Evolutionary conservation across 2,888 invertebrate genomes (phyloP).

Genomic region (Leptinotarsa peninsularis): DNA sequence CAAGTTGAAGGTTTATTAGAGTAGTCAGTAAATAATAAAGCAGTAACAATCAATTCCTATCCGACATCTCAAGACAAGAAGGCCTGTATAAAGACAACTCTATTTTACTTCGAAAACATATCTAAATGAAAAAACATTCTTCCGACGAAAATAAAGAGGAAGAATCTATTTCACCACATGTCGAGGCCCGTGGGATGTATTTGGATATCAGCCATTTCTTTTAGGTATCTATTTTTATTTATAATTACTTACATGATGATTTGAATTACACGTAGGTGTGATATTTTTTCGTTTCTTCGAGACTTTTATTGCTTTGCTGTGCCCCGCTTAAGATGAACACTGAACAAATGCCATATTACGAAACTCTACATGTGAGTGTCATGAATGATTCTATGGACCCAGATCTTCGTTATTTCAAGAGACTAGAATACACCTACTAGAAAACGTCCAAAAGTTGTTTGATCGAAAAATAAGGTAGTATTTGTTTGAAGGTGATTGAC

Average conservation of each 20-base stretch:
- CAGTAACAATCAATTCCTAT: too few relatives aligned
- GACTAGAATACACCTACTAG: too few relatives aligned
- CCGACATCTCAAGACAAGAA: too few relatives aligned
- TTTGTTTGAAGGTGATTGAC: too few relatives aligned
- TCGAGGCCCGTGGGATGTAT: conserved; percentile 22
- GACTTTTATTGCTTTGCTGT: conserved; percentile 38
- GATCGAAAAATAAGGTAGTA: too few relatives aligned
- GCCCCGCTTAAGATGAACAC: background rate
- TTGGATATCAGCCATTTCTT: conserved; percentile 53
- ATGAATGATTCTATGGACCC: too few relatives aligned
- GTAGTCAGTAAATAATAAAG: too few relatives aligned
- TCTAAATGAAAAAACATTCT: conserved; percentile 2
- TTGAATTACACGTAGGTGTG: conserved; percentile 51
- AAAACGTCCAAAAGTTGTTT: too few relatives aligned
- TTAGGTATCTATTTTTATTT: conserved; percentile 49
- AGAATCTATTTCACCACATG: conserved; percentile 17
- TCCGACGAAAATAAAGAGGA: conserved; percentile 16
- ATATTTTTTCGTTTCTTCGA: conserved; percentile 44
- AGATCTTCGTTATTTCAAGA: too few relatives aligned
- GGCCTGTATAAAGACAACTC: background rate
- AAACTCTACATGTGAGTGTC: too few relatives aligned
- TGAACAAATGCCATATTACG: too few relatives aligned
- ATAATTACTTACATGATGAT: conserved; percentile 49
- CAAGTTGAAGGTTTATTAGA: too few relatives aligned
- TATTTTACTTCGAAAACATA: background rate